Evolutionary conservation across 2,797 vertebrate genomes (phyloP).

Genomic region (Mus spretus): DNA sequence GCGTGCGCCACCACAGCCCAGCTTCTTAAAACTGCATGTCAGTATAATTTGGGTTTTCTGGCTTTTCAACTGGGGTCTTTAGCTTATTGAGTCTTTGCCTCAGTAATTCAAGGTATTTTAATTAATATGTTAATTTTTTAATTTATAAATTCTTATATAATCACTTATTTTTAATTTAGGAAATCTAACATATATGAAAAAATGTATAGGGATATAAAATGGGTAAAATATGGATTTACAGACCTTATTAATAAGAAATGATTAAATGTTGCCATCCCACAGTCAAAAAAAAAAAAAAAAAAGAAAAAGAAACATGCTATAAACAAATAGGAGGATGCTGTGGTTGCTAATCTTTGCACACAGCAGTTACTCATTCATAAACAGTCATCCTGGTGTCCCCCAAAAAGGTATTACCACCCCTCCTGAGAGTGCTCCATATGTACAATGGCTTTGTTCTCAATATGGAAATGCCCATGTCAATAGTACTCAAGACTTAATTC

Average conservation of each 20-base stretch:
- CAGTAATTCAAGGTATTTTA: not conserved
- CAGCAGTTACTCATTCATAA: not conserved
- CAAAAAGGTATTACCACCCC: not conserved
- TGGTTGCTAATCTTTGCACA: not conserved
- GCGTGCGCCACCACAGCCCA: too few relatives aligned
- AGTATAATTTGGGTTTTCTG: not conserved
- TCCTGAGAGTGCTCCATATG: not conserved
- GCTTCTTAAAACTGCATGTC: not conserved
- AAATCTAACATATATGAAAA: not conserved
- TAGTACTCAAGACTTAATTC: not conserved
- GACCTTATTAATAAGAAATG: not conserved
- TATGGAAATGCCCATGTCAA: not conserved
- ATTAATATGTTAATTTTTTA: not conserved
- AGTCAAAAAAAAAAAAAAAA: too few relatives aligned
- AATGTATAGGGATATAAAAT: not conserved
- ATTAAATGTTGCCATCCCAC: not conserved
- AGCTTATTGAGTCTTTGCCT: not conserved
- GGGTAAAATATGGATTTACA: not conserved
- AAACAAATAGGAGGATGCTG: not conserved
- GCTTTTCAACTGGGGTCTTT: not conserved
- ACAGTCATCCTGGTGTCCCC: not conserved
- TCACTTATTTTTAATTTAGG: not conserved
- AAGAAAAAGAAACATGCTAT: not conserved
- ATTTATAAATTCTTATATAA: not conserved
- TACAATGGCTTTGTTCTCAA: not conserved